These are phyloP conservation scores for Hemibates koningsi DNA, from an alignment of 2,113 vertebrate species.

Conservation along the genomic window DNA sequence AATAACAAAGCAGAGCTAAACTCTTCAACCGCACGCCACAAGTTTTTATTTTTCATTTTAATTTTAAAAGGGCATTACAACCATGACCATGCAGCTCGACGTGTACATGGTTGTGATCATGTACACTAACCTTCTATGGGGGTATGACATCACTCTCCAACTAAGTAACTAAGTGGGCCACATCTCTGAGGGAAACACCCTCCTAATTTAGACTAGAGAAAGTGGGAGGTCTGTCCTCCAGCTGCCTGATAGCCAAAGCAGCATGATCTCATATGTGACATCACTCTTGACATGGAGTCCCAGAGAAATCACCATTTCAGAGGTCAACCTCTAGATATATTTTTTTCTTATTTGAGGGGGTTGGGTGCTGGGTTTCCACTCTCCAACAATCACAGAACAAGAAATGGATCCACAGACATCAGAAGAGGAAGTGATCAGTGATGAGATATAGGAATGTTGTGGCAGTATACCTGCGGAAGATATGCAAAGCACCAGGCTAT, in stretches of 20 bases:
- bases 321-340: not conserved
- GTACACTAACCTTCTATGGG: conserved; percentile 11
- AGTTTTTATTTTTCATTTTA: conserved; percentile 17
- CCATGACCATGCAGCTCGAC: not conserved
- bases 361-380: not conserved
- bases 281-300: conserved; percentile 19
- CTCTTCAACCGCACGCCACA: not conserved
- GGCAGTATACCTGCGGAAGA: not conserved
- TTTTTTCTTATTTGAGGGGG: not conserved
- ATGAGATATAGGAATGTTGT: not conserved
- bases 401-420: not conserved
- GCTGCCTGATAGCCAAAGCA: conserved; percentile 11
- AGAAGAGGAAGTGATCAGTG: not conserved
- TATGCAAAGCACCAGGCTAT: not conserved
- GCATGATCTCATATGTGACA: conserved; percentile 39
- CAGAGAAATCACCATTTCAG: conserved; percentile 3
- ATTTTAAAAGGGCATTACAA: not conserved
- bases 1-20: conserved; percentile 1
- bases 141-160: conserved; percentile 39
- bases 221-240: conserved; percentile 3
- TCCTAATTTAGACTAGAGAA: not conserved
- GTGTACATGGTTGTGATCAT: not conserved
- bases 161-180: not conserved
- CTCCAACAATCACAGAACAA: not conserved
- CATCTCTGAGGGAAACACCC: conserved; percentile 16